Percentiles rank a stretch among this genome's conserved stretches.
Conservation (phyloP, 2,797 vertebrate species). For the Leptodactylus fallax region DNA sequence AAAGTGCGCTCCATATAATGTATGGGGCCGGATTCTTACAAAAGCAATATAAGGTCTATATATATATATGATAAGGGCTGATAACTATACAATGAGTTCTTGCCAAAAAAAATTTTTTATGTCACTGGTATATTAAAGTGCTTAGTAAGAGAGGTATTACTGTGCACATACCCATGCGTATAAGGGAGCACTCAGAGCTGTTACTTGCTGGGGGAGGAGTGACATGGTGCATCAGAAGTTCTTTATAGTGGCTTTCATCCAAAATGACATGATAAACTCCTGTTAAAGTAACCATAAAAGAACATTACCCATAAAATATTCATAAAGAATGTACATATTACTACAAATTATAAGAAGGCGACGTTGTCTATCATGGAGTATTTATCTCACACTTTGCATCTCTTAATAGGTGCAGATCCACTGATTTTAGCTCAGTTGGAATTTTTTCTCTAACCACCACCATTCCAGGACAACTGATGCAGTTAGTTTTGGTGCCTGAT, state of each 20-base stretch:
- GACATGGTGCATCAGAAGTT: slow-evolving; percentile 89
- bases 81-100: no score
- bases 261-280: slow-evolving; percentile 92
- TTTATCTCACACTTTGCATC: not conserved
- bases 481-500: no score
- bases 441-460: no score
- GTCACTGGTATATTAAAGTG: not conserved
- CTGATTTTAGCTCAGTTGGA: no score
- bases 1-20: no score
- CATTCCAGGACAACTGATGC: no score
- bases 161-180: slow-evolving; percentile 90
- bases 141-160: not conserved
- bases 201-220: slow-evolving; percentile 90
- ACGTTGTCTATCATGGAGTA: not conserved
- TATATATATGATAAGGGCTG: no score
- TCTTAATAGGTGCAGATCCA: no score
- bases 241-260: slow-evolving; percentile 94
- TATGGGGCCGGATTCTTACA: no score
- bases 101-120: no score
- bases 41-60: no score
- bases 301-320: not conserved
- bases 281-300: slow-evolving; percentile 23
- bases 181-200: slow-evolving; percentile 93
- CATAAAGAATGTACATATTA: not conserved
- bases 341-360: not conserved